phyloP scores from a whole-genome alignment of 2,797 vertebrate species.

The Psittacula derbiana region DNA sequence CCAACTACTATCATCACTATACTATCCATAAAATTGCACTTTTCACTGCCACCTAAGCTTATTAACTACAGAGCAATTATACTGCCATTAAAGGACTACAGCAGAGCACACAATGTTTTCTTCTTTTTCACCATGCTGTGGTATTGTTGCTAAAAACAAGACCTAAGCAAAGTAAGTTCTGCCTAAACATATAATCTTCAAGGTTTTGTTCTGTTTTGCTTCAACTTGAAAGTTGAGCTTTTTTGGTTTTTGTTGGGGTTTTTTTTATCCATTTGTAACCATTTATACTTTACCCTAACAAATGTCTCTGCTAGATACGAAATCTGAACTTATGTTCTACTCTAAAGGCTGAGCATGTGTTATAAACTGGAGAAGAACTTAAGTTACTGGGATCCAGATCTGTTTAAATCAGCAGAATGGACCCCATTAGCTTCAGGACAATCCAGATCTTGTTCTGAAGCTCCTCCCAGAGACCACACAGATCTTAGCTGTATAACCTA shows the following conservation, averaged over 20 bases:
- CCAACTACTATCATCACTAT: slow-evolving; percentile 66
- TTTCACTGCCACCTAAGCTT: slow-evolving; percentile 55
- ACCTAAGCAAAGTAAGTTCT: background rate
- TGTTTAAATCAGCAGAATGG: background rate
- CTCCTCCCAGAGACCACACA: background rate
- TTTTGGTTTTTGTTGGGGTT: background rate
- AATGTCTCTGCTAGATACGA: background rate
- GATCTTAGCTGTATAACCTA: background rate
- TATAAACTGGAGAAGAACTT: background rate
- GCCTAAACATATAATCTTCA: background rate
- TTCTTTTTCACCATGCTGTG: background rate
- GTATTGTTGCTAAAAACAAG: slow-evolving; percentile 2
- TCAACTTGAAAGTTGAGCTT: background rate
- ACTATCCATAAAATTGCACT: slow-evolving; percentile 54
- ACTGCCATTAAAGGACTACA: slow-evolving; percentile 21
- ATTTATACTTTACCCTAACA: background rate
- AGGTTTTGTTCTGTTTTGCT: background rate
- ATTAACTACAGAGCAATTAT: slow-evolving; percentile 70
- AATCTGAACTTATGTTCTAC: background rate
- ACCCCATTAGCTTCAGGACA: background rate
- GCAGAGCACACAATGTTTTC: background rate
- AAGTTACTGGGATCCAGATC: background rate
- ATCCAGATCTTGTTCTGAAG: background rate
- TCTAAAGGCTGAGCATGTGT: background rate
- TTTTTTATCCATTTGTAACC: background rate